Base-by-base conservation (phyloP, 1,140 invertebrate genomes). In the Scaptomyza montana region DNA sequence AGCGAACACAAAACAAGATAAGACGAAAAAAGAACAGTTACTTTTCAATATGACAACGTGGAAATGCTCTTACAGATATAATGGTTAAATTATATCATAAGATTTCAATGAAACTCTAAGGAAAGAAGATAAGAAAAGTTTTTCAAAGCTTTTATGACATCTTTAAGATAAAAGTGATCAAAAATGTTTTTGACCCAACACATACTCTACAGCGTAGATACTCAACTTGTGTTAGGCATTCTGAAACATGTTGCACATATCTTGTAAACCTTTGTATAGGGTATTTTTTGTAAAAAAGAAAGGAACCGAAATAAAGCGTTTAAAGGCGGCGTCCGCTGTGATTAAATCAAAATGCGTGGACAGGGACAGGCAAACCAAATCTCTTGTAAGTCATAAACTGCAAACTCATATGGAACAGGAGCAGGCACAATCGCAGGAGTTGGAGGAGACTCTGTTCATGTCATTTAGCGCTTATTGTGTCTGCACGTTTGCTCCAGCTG, bases 401-500 rank as follows among this genome's bases (percentile, higher is more conserved):
- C 85, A 72, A 78, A 86, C 77, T 89, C 84, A 89, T 89, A 89
- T 60, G 63, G 25, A 54, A 57, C 65, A 68, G 66, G 56, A 64
- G 68, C 25, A 57, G 51, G 21, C 46, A 16, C 28, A 50, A 13
- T n/a, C 57, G 61, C 36, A 28, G 54, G 46, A 64, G 67, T 13
- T 12, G 28, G 16, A 54, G 49, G 41, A 59, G 41, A 21, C 10
- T 21, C 74, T 84, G 57, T 41, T 69, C 77, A 71, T 73, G 74
- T 85, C 85, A 85, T 78, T 89, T 89, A 85, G 85, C 71, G 76
- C 74, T 85, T 85, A 89, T 87, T 89, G 84, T 87, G 84, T 87
- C 85, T 71, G 82, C 82, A 89, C 84, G 84, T 89, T 72, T 89
- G 73, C 62, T 43, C 55, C n/a, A 21, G 46, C 53, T 45, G 21